These are phyloP conservation scores for Caenorhabditis elegans DNA, from an alignment of 1,140 invertebrate species.

Conservation along the genomic window WBcel235 BX284603.4:12367501-12368000, in stretches of 20 bases:
- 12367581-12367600: not conserved
- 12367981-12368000: conserved; percentile 48
- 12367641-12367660: no score
- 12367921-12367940: conserved; percentile 81
- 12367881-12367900: conserved; percentile 44
- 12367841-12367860: not conserved
- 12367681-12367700: conserved; percentile 71
- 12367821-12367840: not conserved
- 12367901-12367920: conserved; percentile 60
- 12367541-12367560: not conserved
- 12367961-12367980: conserved; percentile 65
- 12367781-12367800: conserved; percentile 83
- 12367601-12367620: not conserved
- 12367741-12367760: conserved; percentile 88
- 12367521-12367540: not conserved
- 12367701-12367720: conserved; percentile 75
- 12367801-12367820: conserved; percentile 87
- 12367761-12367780: conserved; percentile 91
- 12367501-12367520: not conserved
- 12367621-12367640: not conserved
- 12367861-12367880: conserved; percentile 7
- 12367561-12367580: not conserved
- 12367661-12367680: not conserved
- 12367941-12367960: conserved; percentile 69
- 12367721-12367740: conserved; percentile 94